Evolutionary conservation across 1,140 invertebrate genomes (phyloP).

Genomic region (Microplitis demolitor): DNA sequence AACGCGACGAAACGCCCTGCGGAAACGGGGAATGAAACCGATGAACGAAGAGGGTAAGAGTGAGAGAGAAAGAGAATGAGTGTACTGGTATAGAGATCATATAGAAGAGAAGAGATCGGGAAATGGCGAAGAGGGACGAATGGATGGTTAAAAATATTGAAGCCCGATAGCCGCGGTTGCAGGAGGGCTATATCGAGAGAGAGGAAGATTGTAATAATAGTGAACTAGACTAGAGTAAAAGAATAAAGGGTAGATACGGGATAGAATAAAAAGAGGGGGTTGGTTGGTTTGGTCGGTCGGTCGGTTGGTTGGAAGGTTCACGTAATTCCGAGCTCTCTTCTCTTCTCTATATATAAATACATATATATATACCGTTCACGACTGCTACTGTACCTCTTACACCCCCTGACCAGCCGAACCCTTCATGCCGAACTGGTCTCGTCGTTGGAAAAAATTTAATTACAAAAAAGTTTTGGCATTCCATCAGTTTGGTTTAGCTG

Average conservation of each 20-base stretch:
- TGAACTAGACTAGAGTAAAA: too few species aligned
- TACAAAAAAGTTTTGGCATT: constrained; percentile 58
- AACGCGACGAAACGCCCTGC: constrained; percentile 23
- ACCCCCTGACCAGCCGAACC: constrained; percentile 8
- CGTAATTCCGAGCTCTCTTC: constrained; percentile 25
- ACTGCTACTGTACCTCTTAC: neutral
- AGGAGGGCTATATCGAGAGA: neutral
- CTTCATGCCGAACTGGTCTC: neutral
- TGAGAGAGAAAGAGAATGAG: neutral
- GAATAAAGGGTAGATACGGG: neutral
- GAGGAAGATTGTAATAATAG: too few species aligned
- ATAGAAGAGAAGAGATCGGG: constrained; percentile 9
- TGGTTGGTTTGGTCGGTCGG: constrained; percentile 8
- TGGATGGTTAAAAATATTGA: constrained; percentile 37
- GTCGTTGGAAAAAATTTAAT: constrained; percentile 53
- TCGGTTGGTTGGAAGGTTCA: constrained; percentile 5
- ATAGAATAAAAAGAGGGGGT: neutral
- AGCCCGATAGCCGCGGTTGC: constrained; percentile 33
- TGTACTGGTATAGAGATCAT: neutral
- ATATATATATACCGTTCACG: neutral
- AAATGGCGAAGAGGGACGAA: constrained; percentile 32
- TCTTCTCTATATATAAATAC: neutral
- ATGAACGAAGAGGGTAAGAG: constrained; percentile 20
- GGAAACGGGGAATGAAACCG: constrained; percentile 29
- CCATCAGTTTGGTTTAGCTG: constrained; percentile 54